Evolutionary conservation across 64 coral and sea anemone species (phyloP), one percentile per base, ranked within the genome.

Genomic region (Exaiptasia diaphana): DNA sequence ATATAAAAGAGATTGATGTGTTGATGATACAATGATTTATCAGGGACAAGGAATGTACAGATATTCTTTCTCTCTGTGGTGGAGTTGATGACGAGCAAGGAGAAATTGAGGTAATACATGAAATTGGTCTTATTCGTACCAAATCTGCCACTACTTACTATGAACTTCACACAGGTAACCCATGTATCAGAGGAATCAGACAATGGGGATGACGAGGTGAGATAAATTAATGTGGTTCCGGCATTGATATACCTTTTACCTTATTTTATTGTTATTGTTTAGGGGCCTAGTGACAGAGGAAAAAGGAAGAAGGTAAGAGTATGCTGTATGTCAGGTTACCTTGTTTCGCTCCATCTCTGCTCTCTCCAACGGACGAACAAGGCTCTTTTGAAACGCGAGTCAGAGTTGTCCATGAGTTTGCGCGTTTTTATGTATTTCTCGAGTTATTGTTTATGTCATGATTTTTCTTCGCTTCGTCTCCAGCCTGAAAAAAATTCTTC

Each of bases 221-320:
- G 15, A 46, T 35, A 8, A 15, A 65, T 4, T 55, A 13, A 65
- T 65, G 0, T n/a, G n/a, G n/a, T n/a, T n/a, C n/a, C n/a, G n/a
- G n/a, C n/a, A 65, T 38, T 8, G 36, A 33, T 14, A 12, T 13
- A 15, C 28, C 28, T 11, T 13, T 15, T 10, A 28, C 1, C 31
- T 64, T 34, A 4, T 12, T 64, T 65, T 37, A 34, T 14, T 61
- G 1, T 70, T 52, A 37, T 69, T 52, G 25, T 28, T 39, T 9
- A 84, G 81, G 49, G 39, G 29, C 32, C 78, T 1, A 65, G 13
- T 24, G 32, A 71, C 31, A 82, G 41, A 7, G 71, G 79, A 14
- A 90, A 90, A 42, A 83, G 88, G 22, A 90, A 90, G 18, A 73
- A 82, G 79, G 79, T 83, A 71, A 80, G 68, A 39, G 27, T 50